Base-by-base conservation (phyloP, 2,888 invertebrate species). In the Drosophila pseudotalamancana region DNA sequence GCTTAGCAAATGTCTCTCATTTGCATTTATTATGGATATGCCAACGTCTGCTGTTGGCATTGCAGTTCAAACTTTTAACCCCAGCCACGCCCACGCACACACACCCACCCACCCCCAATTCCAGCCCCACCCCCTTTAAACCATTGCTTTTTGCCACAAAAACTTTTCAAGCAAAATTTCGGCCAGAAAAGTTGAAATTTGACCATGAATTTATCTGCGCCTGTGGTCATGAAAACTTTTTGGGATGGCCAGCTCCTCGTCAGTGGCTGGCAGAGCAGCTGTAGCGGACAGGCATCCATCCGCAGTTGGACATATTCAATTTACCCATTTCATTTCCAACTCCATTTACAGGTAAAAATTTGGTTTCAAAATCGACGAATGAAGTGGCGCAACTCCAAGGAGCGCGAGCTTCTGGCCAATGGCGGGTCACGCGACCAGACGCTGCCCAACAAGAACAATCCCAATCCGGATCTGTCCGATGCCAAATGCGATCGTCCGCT, bases 351-450 rank as follows among this genome's bases (percentile, higher is more conserved):
- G 94, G 94, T 94, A 49, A 94, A 94, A 91, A 94, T 94, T 80
- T 94, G 94, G 94, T 99, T 99, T 92, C 99, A 99, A 93, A 99
- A 99, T 91, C 95, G 99, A 0, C 95, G 99, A 54, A 99, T 99
- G 99, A 99, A 91, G 92, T 99, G 99, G 99, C 94, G 99, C 53
- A 99, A 99, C 92, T 98, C 97, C 4, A 99, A 99, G 92, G 99
- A 99, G 91, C 93, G 98, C 27, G 98, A 99, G 91, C 93, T 98
- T 0, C 92, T 99, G 19, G 98, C 98, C 0, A 95, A 95, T 16
- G 98, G 98, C 0, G 98, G 98, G 1, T 97, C 97, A 6, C 94
- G 98, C 23, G 98, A 98, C 89, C 98, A 98, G 91, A 98, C 98
- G 0, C 92, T 99, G 19, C 98, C 98, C 0, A 98, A 97, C 91